phyloP scores from a whole-genome alignment of 1,140 invertebrate species.

The Hermetia illucens region DNA sequence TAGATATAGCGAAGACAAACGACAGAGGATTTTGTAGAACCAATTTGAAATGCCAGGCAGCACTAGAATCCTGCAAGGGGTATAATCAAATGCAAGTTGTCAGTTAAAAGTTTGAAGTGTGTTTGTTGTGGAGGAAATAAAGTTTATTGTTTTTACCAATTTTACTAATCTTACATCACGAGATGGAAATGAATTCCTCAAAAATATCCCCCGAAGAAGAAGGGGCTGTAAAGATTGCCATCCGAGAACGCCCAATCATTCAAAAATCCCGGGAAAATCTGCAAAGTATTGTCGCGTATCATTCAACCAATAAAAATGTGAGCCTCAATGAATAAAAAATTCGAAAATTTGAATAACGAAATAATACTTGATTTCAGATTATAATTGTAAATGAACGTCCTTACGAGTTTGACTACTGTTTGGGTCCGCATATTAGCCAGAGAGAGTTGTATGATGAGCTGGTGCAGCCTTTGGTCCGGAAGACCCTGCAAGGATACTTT shows the following conservation, averaged over 20 bases:
- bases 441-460: slow-evolving; percentile 58
- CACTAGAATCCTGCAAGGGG: no score
- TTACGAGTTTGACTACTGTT: slow-evolving; percentile 52
- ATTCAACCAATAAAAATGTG: not conserved
- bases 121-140: no score
- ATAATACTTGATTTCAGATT: slow-evolving; percentile 6
- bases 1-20: no score
- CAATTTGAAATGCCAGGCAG: no score
- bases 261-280: not conserved
- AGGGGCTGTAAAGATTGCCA: slow-evolving; percentile 7
- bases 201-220: no score
- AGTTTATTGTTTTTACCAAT: no score
- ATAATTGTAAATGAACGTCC: slow-evolving; percentile 9
- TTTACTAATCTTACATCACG: no score
- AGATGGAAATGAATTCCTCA: no score
- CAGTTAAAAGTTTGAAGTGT: no score
- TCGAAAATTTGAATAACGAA: not conserved
- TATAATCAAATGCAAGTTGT: no score
- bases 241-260: slow-evolving; percentile 10
- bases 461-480: slow-evolving; percentile 57
- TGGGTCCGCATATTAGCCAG: slow-evolving; percentile 34
- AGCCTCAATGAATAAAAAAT: not conserved
- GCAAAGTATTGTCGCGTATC: slow-evolving; percentile 3
- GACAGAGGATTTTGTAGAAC: no score
- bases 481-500: slow-evolving; percentile 51